Conservation (phyloP, 1,140 invertebrate genomes). For the Ericerus pela region DNA sequence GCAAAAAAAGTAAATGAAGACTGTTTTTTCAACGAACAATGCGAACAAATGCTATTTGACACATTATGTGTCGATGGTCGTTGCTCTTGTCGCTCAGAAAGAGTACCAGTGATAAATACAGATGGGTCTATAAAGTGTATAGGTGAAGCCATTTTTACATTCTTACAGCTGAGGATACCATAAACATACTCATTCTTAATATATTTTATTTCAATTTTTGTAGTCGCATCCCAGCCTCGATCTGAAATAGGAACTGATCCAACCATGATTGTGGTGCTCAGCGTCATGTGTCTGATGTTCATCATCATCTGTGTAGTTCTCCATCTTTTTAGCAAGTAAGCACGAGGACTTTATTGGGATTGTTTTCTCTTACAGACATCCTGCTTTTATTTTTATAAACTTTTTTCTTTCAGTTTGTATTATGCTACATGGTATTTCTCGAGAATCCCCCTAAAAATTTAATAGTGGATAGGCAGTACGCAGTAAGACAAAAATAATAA, state of each 20-base stretch:
- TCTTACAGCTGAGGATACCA: background rate
- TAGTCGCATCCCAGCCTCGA: slow-evolving; percentile 1
- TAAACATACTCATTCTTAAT: background rate
- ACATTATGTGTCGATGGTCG: slow-evolving; percentile 60
- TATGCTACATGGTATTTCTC: background rate
- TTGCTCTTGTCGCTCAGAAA: slow-evolving; percentile 61
- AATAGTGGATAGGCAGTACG: background rate
- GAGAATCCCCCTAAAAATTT: background rate
- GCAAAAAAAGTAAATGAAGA: slow-evolving; percentile 59
- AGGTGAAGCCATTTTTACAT: slow-evolving; percentile 37
- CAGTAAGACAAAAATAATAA: no score
- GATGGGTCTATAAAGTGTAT: slow-evolving; percentile 53
- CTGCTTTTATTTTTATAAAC: no score
- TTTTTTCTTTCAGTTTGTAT: no score
- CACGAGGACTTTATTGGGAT: no score
- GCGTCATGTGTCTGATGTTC: slow-evolving; percentile 83
- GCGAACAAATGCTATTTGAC: slow-evolving; percentile 46
- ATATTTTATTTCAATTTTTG: slow-evolving; percentile 10
- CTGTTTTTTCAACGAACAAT: slow-evolving; percentile 67
- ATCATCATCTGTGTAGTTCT: slow-evolving; percentile 85
- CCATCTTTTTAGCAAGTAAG: slow-evolving; percentile 81
- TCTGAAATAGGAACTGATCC: slow-evolving; percentile 53
- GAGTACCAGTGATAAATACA: slow-evolving; percentile 44
- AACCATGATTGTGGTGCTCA: slow-evolving; percentile 76
- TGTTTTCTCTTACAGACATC: no score